Conservation (phyloP, 2,888 invertebrate genomes). For the Acheta domesticus region DNA sequence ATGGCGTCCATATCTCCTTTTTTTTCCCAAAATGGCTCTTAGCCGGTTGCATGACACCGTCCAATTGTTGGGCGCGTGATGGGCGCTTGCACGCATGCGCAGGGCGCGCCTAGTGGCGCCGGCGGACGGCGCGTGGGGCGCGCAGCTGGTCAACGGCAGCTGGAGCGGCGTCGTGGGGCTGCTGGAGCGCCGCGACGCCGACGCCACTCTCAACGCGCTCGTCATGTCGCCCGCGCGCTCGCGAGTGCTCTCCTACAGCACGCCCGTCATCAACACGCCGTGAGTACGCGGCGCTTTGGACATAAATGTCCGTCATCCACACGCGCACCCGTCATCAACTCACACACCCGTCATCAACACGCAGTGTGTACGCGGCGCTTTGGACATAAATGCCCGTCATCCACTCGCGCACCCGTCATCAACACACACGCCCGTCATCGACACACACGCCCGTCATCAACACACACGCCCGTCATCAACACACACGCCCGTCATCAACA, state of each 20-base stretch:
- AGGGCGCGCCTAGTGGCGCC: not conserved
- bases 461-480: not conserved
- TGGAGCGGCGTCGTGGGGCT: conserved; percentile 4
- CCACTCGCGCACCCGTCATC: no score
- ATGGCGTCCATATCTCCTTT: no score
- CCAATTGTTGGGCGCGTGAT: no score
- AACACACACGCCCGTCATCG: not conserved
- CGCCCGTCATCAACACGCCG: not conserved
- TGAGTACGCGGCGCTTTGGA: not conserved
- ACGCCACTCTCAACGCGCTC: not conserved
- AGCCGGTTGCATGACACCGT: no score
- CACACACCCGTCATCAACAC: no score
- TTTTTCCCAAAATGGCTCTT: no score
- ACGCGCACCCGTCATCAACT: no score
- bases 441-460: not conserved
- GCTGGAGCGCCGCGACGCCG: not conserved
- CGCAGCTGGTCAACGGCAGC: not conserved
- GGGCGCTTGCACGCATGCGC: no score
- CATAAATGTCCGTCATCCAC: no score
- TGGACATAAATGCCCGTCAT: no score
- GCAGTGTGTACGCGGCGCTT: no score
- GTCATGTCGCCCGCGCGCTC: not conserved
- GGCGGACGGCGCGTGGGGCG: not conserved
- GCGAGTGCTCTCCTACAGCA: not conserved
- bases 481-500: not conserved